Base-by-base conservation (phyloP, 2,888 invertebrate species). In the Amiota mariae region DNA sequence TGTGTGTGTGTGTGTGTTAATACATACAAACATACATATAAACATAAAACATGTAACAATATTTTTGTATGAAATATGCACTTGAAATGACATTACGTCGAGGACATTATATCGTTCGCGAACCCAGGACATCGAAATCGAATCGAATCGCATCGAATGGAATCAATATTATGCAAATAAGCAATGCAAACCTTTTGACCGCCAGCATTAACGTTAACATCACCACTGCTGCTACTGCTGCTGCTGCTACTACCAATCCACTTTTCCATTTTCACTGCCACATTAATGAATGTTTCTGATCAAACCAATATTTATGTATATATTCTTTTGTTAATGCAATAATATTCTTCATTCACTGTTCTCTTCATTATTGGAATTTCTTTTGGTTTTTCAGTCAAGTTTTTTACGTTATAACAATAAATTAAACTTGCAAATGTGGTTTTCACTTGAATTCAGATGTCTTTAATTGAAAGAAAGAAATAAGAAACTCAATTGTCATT, bases 141-240 rank as follows among this genome's bases (percentile, higher is more conserved):
- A 79, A 79, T 78, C 77, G 36, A 36, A 36, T 36, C 36, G 36
- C 3, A 36, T 15, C 57, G 78, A 79, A 82, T 57, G 57, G 15
- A 36, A 36, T 82, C 77, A 81, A 78, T 78, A 78, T 81, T 85
- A 83, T 85, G 85, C 82, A 85, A 85, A 83, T 80, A 61, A 71
- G 64, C 66, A 13, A 59, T 24, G 51, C 51, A 36, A 51, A 51
- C 13, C 51, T 68, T 20, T 68, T 63, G 13, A 63, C 63, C 63
- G 59, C 59, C 18, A 36, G 36, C 36, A 12, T 24, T 57, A 20
- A 15, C 18, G 57, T 54, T 54, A 15, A n/a, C 18, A 57, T n/a
- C 12, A 13, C 67, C 20, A 20, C 9, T 61, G 61, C 36, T 36
- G 36, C 67, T 15, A 15, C 15, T 13, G 48, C 67, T 15, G 47